Conservation (phyloP, 2,888 invertebrate genomes). For the Caenorhabditis angaria region DNA sequence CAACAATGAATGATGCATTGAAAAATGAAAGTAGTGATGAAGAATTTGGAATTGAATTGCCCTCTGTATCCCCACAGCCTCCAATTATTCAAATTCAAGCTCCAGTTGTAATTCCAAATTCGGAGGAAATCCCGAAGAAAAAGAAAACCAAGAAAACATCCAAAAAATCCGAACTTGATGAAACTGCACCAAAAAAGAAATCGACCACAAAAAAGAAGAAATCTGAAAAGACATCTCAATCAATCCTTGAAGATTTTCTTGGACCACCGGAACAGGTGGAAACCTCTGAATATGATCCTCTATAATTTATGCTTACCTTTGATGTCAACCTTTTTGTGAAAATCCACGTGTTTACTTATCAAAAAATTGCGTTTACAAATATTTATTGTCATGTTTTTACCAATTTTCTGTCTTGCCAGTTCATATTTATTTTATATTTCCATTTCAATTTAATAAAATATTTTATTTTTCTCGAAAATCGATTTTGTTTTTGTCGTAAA, state of each 20-base stretch:
- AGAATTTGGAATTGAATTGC: constrained; percentile 33
- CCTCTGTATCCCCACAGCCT: constrained; percentile 7
- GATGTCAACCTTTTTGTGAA: too few species aligned
- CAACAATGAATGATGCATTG: not conserved
- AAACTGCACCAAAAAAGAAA: constrained; percentile 14
- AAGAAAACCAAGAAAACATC: constrained; percentile 2
- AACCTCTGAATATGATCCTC: constrained; percentile 37
- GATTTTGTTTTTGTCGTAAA: too few species aligned
- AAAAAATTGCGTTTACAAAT: too few species aligned
- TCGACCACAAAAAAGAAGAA: constrained; percentile 30
- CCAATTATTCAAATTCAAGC: constrained; percentile 18
- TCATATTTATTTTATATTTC: too few species aligned
- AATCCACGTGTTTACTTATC: too few species aligned
- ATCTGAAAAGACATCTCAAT: constrained; percentile 25
- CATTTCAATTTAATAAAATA: too few species aligned
- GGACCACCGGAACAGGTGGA: constrained; percentile 28
- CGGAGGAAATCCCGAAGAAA: not conserved
- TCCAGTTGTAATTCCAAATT: not conserved
- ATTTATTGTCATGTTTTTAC: too few species aligned
- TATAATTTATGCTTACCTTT: constrained; percentile 20
- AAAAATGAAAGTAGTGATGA: constrained; percentile 33
- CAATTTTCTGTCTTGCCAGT: too few species aligned
- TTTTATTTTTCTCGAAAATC: too few species aligned
- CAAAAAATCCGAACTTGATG: not conserved
- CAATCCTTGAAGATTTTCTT: constrained; percentile 36